Conservation (phyloP, 2,797 vertebrate species). For the Esox lucius region DNA sequence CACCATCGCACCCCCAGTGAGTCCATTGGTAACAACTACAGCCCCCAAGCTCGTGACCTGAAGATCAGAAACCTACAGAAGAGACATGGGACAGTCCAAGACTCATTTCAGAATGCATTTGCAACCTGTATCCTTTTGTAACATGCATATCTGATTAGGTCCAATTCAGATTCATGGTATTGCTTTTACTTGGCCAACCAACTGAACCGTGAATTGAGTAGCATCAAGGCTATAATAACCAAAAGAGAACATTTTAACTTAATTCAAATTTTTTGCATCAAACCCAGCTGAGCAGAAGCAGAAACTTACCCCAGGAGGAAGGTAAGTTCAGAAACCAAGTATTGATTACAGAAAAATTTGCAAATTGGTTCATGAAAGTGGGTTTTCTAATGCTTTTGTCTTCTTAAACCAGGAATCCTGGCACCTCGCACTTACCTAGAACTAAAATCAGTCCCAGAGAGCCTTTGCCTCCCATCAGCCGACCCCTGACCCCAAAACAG, state of each 20-base stretch:
- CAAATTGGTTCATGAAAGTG: background rate
- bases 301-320: conserved; percentile 40
- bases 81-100: conserved; percentile 27
- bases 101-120: conserved; percentile 23
- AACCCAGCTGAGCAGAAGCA: conserved; percentile 55
- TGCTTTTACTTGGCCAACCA: background rate
- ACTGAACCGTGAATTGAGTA: background rate
- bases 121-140: conserved; percentile 65
- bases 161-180: background rate
- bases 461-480: conserved; percentile 42
- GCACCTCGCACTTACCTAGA: conserved; percentile 1
- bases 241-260: conserved; percentile 38
- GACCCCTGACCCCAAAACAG: conserved; percentile 79
- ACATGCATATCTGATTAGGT: background rate
- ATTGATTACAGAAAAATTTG: background rate
- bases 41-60: conserved; percentile 70
- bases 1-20: conserved; percentile 77
- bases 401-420: conserved; percentile 30
- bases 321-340: conserved; percentile 61
- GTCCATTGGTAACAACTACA: conserved; percentile 88
- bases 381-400: conserved; percentile 5
- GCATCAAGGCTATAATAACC: background rate
- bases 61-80: conserved; percentile 72
- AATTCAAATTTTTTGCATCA: conserved; percentile 48
- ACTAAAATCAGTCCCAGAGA: background rate